Percentiles rank a stretch among this genome's conserved stretches.
Conservation (phyloP, 2,888 invertebrate species). For the Papilio elwesi region DNA sequence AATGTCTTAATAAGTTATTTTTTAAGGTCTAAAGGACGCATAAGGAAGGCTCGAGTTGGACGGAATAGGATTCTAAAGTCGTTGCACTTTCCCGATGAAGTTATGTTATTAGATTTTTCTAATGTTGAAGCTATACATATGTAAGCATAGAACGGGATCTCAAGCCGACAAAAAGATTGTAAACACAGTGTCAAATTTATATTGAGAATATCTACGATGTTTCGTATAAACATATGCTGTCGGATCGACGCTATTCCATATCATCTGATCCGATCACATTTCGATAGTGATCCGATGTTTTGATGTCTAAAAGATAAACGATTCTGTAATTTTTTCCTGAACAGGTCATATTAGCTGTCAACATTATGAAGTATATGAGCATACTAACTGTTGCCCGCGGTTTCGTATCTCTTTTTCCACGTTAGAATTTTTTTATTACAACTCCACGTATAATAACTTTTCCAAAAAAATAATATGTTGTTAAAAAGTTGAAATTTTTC, state of each 20-base stretch:
- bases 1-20: no score
- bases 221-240: conserved; percentile 10
- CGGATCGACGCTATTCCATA: background rate
- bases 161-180: background rate
- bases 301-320: conserved; percentile 19
- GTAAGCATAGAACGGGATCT: background rate
- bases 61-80: no score
- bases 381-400: no score
- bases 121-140: background rate
- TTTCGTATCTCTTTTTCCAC: no score
- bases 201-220: conserved; percentile 8
- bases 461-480: no score
- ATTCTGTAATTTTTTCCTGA: conserved; percentile 2
- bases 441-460: no score
- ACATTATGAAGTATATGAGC: conserved; percentile 19
- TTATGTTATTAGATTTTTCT: no score
- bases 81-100: no score
- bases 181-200: conserved; percentile 12
- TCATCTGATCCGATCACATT: conserved; percentile 13
- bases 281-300: conserved; percentile 26
- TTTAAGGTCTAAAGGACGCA: no score
- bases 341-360: conserved; percentile 13
- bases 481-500: no score
- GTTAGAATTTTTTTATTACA: no score
- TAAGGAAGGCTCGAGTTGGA: no score